Evolutionary conservation across 1,140 invertebrate species (phyloP), one percentile per base, ranked within the genome.

Genomic region (Drosophila nigrodunni): DNA sequence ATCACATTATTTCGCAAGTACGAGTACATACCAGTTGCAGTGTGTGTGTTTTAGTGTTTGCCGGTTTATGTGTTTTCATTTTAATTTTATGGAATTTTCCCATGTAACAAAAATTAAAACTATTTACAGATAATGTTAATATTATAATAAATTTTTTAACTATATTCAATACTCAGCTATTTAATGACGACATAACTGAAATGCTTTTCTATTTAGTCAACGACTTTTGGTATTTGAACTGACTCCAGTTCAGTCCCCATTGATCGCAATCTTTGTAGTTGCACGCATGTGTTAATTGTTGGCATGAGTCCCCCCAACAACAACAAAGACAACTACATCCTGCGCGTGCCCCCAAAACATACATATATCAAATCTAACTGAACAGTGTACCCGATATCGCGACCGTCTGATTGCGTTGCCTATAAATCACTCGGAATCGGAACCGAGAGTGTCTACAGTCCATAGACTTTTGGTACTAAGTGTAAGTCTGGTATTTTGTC

Each of bases 301-400:
- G 80, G 77, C 85, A 74, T 82, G 79, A 55, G 64, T 54, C 78
- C 58, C 66, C 78, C 62, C 41, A 65, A 65, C 58, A 74, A 59
- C 54, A 49, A 15, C 13, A 67, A 49, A 50, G 74, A 44, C 74
- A 76, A 70, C 79, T 78, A 82, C 81, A 88, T 88, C 82, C 82
- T 87, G 82, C 83, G 82, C 82, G 82, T 87, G 82, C 82, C 82
- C 82, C 82, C 83, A 88, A 87, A 87, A 82, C 83, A 88, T 66
- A 88, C 80, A 87, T 87, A 87, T 87, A 87, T 87, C 83, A 88
- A 88, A 88, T 89, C 83, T 89, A 89, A 89, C 74, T 71, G 66
- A 89, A 89, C 70, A 74, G 66, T 74, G 76, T 75, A 78, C 85
- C 71, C 83, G 83, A 87, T 87, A 87, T 87, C 85, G 80, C 80